Conservation (phyloP, 2,113 vertebrate genomes). For the Bostrychus sinensis region DNA sequence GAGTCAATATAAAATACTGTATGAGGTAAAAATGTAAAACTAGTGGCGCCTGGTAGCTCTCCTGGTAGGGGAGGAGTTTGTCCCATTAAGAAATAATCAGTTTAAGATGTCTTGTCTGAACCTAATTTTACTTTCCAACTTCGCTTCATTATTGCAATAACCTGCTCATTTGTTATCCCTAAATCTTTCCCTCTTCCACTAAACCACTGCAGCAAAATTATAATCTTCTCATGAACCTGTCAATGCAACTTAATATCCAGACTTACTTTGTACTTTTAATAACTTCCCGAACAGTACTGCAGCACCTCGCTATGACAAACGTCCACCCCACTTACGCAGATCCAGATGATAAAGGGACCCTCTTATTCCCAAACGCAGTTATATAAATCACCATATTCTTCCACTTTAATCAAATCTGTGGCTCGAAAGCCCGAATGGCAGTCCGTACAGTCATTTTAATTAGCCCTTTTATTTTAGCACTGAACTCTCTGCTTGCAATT, state of each 20-base stretch:
- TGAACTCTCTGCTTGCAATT: constrained; percentile 6
- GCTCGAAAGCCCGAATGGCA: constrained; percentile 4
- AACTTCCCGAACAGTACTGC: neutral
- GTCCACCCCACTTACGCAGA: neutral
- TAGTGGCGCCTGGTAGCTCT: no score
- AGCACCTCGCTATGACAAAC: neutral
- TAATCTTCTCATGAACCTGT: no score
- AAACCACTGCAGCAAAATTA: no score
- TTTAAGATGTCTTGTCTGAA: no score
- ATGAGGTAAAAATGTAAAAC: no score
- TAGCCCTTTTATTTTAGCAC: neutral
- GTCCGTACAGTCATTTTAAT: constrained; percentile 1
- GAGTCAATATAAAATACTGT: no score
- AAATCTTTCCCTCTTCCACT: no score
- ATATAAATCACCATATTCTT: neutral
- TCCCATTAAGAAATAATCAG: no score
- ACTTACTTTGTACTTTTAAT: neutral
- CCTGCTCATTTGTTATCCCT: no score
- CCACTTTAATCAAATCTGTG: constrained; percentile 13
- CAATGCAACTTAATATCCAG: neutral
- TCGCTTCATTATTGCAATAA: no score
- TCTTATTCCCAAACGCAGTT: neutral
- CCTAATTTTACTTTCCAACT: no score
- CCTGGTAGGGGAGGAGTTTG: no score
- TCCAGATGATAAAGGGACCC: neutral